phyloP scores from a whole-genome alignment of 2,888 invertebrate genomes.

The Neoaliturus tenellus region DNA sequence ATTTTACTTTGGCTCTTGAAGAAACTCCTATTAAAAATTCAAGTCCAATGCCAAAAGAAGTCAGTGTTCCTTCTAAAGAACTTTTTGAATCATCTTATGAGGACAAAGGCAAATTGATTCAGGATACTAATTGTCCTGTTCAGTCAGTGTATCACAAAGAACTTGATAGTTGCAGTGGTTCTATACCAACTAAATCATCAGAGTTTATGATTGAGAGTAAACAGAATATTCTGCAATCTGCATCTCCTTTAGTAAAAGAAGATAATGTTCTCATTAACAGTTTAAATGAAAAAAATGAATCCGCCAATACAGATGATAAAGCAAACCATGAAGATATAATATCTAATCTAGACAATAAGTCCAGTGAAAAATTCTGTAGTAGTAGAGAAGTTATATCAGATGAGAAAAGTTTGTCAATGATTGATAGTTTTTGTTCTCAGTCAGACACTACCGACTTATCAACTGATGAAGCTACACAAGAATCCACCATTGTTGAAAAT shows the following conservation, averaged over 20 bases:
- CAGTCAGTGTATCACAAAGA: neutral
- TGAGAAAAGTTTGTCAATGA: constrained; percentile 49
- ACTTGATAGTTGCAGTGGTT: neutral
- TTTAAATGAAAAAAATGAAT: neutral
- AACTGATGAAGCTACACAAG: constrained; percentile 8
- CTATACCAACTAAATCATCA: neutral
- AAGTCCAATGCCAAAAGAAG: neutral
- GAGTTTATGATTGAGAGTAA: neutral
- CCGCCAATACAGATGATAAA: neutral
- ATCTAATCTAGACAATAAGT: neutral
- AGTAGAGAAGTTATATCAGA: constrained; percentile 33
- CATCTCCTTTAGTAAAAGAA: neutral
- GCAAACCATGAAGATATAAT: neutral
- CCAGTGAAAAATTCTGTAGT: neutral
- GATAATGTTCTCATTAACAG: neutral
- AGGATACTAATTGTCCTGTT: neutral
- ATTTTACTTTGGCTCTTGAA: constrained; percentile 46
- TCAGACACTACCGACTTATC: neutral
- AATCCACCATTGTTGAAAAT: neutral
- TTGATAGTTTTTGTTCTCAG: constrained; percentile 49
- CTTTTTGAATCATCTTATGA: neutral
- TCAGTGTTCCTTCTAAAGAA: neutral
- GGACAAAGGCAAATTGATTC: neutral
- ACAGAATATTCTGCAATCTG: neutral
- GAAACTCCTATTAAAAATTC: constrained; percentile 44